Percentiles rank a stretch among this genome's conserved stretches.
Conservation (phyloP, 2,113 vertebrate genomes). For the Caretta caretta region DNA sequence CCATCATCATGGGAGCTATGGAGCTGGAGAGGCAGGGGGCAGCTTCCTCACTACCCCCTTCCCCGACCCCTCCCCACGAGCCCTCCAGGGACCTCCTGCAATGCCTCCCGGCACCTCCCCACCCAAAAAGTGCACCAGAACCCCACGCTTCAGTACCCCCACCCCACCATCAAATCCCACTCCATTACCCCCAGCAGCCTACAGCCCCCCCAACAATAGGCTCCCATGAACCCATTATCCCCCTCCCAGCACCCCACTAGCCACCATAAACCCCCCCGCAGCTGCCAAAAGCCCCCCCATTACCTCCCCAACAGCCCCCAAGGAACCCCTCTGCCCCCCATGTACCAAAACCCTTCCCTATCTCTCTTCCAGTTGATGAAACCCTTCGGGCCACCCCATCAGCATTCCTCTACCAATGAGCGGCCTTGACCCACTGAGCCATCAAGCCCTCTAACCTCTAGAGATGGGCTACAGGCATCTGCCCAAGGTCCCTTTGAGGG, state of each 20-base stretch:
- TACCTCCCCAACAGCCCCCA: not conserved
- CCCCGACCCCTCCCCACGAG: not conserved
- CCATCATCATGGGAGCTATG: not conserved
- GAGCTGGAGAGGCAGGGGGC: too few relatives aligned
- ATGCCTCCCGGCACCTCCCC: not conserved
- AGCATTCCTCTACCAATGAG: not conserved
- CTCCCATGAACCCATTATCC: too few relatives aligned
- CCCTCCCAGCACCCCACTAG: not conserved
- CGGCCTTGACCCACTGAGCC: not conserved
- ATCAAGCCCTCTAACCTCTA: not conserved
- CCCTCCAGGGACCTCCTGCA: not conserved
- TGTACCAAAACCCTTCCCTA: not conserved
- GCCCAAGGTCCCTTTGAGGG: not conserved
- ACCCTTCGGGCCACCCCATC: not conserved
- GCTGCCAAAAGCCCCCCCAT: not conserved
- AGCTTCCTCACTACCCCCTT: not conserved
- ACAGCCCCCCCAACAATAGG: not conserved
- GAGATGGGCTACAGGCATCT: not conserved
- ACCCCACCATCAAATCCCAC: too few relatives aligned
- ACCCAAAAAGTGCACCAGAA: not conserved
- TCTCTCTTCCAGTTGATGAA: not conserved
- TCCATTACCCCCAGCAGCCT: not conserved
- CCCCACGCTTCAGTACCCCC: not conserved
- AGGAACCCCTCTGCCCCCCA: not conserved
- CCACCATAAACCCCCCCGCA: not conserved